Evolutionary conservation across 1,140 invertebrate genomes (phyloP).

Genomic region (Drosophila truncata): DNA sequence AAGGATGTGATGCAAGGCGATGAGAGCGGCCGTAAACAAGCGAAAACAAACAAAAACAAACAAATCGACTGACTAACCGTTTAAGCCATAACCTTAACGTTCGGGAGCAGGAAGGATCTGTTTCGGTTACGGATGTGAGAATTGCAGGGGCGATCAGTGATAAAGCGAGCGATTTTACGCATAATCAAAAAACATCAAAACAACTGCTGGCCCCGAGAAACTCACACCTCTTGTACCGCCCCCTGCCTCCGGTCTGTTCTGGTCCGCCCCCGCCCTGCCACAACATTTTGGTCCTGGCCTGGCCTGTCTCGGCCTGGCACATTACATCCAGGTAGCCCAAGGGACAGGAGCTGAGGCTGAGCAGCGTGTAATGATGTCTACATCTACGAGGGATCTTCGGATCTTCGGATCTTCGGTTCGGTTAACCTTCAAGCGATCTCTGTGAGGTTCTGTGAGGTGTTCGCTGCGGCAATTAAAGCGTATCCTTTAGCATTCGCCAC

Average conservation of each 20-base stretch:
- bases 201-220: constrained; percentile 70
- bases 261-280: neutral
- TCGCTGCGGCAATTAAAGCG: constrained; percentile 72
- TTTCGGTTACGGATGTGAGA: constrained; percentile 17
- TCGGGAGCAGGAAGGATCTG: constrained; percentile 5
- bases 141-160: constrained; percentile 71
- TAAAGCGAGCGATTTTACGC: constrained; percentile 79
- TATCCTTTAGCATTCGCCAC: constrained; percentile 79
- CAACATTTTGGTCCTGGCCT: neutral
- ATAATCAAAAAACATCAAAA: constrained; percentile 81
- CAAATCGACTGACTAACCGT: constrained; percentile 56
- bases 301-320: neutral
- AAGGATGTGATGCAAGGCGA: constrained; percentile 17
- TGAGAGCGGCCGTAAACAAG: constrained; percentile 32
- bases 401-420: constrained; percentile 3
- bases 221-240: constrained; percentile 58
- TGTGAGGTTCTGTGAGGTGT: constrained; percentile 36
- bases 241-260: neutral
- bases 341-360: constrained; percentile 64
- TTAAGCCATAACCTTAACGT: constrained; percentile 24
- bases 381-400: neutral
- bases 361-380: constrained; percentile 73
- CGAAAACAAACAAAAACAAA: constrained; percentile 48
- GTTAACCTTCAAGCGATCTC: constrained; percentile 44
- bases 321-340: neutral